phyloP scores from a whole-genome alignment of 2,113 vertebrate species.

The Oncorhynchus nerka region DNA sequence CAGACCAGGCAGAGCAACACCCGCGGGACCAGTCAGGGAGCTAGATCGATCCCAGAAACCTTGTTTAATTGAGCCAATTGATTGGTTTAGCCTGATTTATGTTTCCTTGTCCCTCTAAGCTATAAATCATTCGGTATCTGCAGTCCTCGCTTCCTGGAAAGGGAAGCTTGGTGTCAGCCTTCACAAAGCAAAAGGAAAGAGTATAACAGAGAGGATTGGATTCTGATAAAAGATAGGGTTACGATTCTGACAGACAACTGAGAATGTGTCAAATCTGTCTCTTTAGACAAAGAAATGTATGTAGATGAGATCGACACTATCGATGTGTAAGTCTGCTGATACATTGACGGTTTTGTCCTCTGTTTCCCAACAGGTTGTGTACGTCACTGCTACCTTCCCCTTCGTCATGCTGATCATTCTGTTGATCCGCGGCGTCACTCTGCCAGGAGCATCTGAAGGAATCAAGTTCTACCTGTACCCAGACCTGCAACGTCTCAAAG shows the following conservation, averaged over 20 bases:
- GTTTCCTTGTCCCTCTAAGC: slow-evolving; percentile 15
- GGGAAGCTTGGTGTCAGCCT: too few species aligned
- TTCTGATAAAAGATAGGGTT: too few species aligned
- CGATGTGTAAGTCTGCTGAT: not conserved
- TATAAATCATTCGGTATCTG: slow-evolving; percentile 26
- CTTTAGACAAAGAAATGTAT: not conserved
- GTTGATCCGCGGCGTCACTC: slow-evolving; percentile 90
- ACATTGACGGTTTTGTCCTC: not conserved
- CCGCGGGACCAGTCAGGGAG: slow-evolving; percentile 16
- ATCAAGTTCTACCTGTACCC: slow-evolving; percentile 99
- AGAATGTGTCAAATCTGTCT: too few species aligned
- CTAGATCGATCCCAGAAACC: slow-evolving; percentile 36
- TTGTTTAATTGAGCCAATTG: slow-evolving; percentile 42
- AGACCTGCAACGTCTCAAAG: slow-evolving; percentile 85
- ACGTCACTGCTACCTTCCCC: slow-evolving; percentile 95
- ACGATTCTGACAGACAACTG: too few species aligned
- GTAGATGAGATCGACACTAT: not conserved
- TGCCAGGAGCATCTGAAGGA: slow-evolving; percentile 89
- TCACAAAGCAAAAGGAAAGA: too few species aligned
- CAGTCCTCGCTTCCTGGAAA: too few species aligned
- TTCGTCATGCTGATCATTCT: slow-evolving; percentile 95
- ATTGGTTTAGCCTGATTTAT: slow-evolving; percentile 39
- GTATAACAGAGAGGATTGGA: too few species aligned
- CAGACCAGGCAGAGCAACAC: not conserved
- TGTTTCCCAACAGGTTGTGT: slow-evolving; percentile 75